Evolutionary conservation across 1,140 invertebrate genomes (phyloP).

Genomic region (Ladona fulva): DNA sequence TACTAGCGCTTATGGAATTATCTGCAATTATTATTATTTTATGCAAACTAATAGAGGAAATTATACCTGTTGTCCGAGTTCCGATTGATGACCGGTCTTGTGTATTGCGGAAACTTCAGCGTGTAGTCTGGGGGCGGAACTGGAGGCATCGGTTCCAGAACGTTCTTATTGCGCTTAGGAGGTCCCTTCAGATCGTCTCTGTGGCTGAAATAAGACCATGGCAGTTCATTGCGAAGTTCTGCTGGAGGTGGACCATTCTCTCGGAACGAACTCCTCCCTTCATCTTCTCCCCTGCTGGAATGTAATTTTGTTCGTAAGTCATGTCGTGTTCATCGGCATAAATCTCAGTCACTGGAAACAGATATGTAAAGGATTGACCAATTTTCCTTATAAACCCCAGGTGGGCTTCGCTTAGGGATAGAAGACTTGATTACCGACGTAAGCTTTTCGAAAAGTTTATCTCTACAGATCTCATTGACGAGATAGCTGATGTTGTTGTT

Average conservation of each 20-base stretch:
- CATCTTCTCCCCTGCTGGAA: not conserved
- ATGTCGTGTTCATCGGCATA: no score
- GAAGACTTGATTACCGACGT: no score
- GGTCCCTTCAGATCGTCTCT: not conserved
- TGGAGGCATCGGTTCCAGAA: not conserved
- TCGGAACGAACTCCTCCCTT: not conserved
- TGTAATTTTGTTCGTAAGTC: no score
- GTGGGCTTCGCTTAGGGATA: no score
- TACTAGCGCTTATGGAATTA: no score
- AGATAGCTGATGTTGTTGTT: no score
- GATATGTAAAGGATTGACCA: no score
- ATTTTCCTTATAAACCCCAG: no score
- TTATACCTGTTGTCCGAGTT: not conserved
- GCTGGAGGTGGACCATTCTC: not conserved
- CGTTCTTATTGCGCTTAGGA: not conserved
- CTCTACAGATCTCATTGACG: no score
- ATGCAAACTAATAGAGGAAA: not conserved
- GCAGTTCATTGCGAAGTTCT: not conserved
- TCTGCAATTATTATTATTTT: no score
- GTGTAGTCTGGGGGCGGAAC: not conserved
- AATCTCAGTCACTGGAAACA: no score
- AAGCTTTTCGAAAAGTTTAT: no score
- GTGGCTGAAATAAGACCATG: not conserved
- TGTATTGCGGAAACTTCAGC: not conserved
- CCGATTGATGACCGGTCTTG: not conserved